A percentile compares a stretch with the other conserved stretches of the same genome.
Conservation (phyloP, 1,140 invertebrate genomes). For the Amyelois transitella region DNA sequence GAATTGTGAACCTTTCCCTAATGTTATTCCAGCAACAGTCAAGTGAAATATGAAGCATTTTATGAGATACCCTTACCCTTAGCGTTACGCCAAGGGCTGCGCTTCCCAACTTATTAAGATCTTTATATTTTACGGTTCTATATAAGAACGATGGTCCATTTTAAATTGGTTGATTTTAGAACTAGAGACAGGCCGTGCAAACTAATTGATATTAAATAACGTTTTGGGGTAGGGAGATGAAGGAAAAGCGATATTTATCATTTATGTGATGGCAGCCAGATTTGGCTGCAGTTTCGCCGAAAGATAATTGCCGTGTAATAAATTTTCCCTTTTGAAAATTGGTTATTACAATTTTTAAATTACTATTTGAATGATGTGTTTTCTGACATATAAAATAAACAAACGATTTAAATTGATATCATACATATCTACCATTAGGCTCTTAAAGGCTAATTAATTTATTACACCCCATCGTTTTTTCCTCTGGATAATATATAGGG, state of each 20-base stretch:
- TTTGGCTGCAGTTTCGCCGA: background rate
- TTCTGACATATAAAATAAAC: no score
- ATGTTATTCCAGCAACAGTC: background rate
- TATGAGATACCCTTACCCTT: background rate
- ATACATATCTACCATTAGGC: no score
- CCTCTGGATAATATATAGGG: no score
- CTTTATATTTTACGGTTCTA: background rate
- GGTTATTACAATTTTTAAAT: background rate
- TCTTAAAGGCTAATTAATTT: no score
- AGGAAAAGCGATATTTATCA: conserved; percentile 30
- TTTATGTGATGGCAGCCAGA: background rate
- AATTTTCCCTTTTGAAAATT: background rate
- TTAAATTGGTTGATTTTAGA: conserved; percentile 14
- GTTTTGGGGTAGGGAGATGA: conserved; percentile 22
- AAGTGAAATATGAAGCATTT: conserved; percentile 10
- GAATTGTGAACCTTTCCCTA: background rate
- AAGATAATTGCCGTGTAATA: background rate
- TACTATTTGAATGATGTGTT: no score
- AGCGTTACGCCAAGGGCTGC: background rate
- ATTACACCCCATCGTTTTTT: no score
- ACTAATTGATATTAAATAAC: conserved; percentile 50
- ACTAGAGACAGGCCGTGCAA: conserved; percentile 12
- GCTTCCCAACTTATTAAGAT: background rate
- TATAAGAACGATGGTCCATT: conserved; percentile 5
- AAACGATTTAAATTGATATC: no score